A percentile compares a stretch with the other conserved stretches of the same genome.
Conservation (phyloP, 2,113 vertebrate species). For the Benitochromis conjunctus region DNA sequence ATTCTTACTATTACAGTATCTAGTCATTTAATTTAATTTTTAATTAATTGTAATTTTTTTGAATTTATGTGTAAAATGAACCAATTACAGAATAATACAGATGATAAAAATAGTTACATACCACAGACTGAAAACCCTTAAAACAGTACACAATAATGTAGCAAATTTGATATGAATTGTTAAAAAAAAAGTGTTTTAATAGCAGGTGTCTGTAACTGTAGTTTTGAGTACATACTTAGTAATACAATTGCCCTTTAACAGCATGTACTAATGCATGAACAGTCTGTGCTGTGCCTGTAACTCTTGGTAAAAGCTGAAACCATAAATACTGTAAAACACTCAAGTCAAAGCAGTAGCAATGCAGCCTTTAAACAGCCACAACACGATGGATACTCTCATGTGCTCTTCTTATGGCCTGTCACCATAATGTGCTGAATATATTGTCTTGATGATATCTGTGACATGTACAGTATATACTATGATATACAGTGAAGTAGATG, state of each 20-base stretch:
- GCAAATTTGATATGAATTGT: too few relatives aligned
- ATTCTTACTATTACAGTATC: background rate
- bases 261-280: background rate
- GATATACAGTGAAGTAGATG: background rate
- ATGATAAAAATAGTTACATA: too few relatives aligned
- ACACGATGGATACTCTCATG: background rate
- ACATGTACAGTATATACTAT: background rate
- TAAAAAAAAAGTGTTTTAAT: too few relatives aligned
- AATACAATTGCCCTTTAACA: background rate
- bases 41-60: background rate
- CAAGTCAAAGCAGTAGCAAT: background rate
- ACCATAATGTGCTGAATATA: background rate
- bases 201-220: too few relatives aligned
- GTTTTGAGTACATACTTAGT: background rate
- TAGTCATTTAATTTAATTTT: background rate
- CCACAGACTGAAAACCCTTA: too few relatives aligned
- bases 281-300: background rate
- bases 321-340: background rate
- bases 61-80: background rate
- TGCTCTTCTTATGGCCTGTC: background rate
- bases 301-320: background rate
- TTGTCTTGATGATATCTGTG: background rate
- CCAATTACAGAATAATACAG: fast-evolving
- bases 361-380: background rate
- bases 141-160: too few relatives aligned